Evolutionary conservation across 2,113 vertebrate genomes (phyloP), one percentile per base, ranked within the genome.

Genomic region (Mesoclemmys tuberculata): DNA sequence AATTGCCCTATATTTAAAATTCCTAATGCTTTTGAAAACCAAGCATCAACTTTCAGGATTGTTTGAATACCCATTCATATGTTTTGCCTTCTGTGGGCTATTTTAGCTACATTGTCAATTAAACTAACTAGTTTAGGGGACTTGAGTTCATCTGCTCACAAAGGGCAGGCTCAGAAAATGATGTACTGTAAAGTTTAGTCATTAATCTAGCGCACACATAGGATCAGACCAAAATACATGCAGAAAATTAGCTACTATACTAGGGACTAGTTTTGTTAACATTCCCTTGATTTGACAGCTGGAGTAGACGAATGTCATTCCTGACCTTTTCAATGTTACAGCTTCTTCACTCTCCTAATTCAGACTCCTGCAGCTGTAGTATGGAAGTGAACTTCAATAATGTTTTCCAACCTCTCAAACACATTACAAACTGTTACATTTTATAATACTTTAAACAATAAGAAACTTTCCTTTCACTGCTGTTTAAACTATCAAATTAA

Each of bases 261-360:
- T 24, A 49, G 75, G 83, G 86, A 79, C 92, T 89, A 68, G n/a
- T 96, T 96, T 94, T 96, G 95, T 94, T 81, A 89, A 94, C 90
- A 94, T 96, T 95, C 74, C 58, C 89, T 84, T 84, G 93, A 96
- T 96, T 91, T 95, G 97, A 94, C 92, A 95, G 96, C 93, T 95
- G 89, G 88, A 96, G 97, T 89, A 94, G 94, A 97, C 88, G 87
- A 98, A 97, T 97, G 96, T 96, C 95, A 90, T 92, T 96, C 90
- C 83, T 97, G 98, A 97, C 96, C 96, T 98, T 98, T 97, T 95
- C 94, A 92, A 87, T 93, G 96, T 97, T 95, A 89, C 95, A 96
- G 95, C 93, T 97, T 97, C 95, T 96, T 96, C 91, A 92, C 88
- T 93, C 92, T 94, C 90, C 51, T 92, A 96, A 95, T 92, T 95